Base-by-base conservation (phyloP, 2,888 invertebrate species). In the Geotrupes spiniger region DNA sequence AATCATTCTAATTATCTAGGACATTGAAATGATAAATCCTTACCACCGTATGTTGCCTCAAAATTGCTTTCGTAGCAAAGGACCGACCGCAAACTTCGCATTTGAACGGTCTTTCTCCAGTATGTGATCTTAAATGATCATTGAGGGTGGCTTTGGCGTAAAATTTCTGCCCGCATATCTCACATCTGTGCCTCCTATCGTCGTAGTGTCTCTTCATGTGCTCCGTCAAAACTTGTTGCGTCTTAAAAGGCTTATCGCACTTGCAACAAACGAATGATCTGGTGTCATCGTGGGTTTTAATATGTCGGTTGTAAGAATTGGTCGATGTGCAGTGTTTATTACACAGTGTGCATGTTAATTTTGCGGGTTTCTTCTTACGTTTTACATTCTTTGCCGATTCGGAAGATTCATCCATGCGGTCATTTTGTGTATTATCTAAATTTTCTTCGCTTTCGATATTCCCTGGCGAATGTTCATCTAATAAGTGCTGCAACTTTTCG, bases 91-190 rank as follows among this genome's bases (percentile, higher is more conserved):
- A 68, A 2, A 64, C 44, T 15, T 53, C 47, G 53, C 82, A 83
- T 42, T 76, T 76, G 56, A 74, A 78, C 21, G 76, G 78, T 51
- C 76, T 78, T 25, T 77, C 76, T n/a, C 76, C 66, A 2, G 66
- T 65, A 44, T 69, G 69, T 29, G 59, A 59, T 46, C 61, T 41
- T 46, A 58, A 45, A 21, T 61, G 61, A 51, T 61, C 61, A 31
- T 51, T 59, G 9, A 61, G 38, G 44, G 55, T 60, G 1, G 60
- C 56, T 52, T 57, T 60, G 4, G 59, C 54, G 39, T 61, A 61
- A 50, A 58, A 61, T 50, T 60, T 61, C 21, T 57, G 55, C 5
- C 51, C 51, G 40, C 61, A 61, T n/a, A 60, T 17, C 4, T 51
- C 54, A 48, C 61, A 61, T 41, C 54, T 56, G 37, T 60, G 52